Conservation (phyloP, 2,113 vertebrate genomes). For the Chlorodrepanis virens region DNA sequence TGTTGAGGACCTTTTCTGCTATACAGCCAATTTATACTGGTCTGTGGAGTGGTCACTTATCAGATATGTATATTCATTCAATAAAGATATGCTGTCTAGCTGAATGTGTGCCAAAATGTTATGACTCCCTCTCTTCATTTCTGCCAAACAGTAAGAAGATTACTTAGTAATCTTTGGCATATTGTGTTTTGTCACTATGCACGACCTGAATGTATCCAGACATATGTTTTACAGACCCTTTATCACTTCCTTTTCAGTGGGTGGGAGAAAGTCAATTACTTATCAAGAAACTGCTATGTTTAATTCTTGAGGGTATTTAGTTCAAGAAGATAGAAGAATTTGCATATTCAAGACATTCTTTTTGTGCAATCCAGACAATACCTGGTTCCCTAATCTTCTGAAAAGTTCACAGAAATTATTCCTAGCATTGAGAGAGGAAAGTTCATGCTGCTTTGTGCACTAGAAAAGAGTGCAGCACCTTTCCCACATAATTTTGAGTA, state of each 20-base stretch:
- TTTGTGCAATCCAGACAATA: neutral
- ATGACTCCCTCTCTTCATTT: neutral
- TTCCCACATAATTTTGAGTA: neutral
- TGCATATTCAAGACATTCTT: neutral
- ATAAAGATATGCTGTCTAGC: neutral
- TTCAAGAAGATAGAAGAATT: neutral
- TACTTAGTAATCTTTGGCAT: conserved; percentile 2
- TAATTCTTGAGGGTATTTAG: neutral
- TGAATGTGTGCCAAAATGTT: neutral
- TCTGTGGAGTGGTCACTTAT: neutral
- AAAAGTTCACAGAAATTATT: neutral
- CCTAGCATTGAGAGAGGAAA: neutral
- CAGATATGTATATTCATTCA: neutral
- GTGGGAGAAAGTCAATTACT: neutral
- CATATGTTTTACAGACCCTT: neutral
- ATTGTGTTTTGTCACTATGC: conserved; percentile 20
- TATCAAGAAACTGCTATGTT: neutral
- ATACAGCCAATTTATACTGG: neutral
- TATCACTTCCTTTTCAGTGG: neutral
- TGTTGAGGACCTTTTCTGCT: neutral
- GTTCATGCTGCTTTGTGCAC: neutral
- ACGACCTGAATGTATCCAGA: neutral
- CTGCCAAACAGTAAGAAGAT: neutral
- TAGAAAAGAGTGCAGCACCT: neutral
- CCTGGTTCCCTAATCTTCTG: neutral